phyloP scores from a whole-genome alignment of 1,140 invertebrate genomes.

The Amphibalanus amphitrite region DNA sequence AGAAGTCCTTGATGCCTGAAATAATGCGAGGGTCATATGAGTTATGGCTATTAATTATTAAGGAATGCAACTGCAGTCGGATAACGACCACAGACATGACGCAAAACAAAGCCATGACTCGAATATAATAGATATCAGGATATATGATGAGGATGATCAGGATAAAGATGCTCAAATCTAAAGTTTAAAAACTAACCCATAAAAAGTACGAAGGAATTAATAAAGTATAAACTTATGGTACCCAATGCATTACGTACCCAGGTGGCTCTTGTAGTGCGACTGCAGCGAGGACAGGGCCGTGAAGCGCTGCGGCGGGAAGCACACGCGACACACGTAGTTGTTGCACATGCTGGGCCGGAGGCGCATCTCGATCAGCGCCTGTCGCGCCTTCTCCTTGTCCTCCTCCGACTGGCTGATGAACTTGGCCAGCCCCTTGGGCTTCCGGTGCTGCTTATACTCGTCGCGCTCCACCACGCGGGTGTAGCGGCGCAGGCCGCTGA shows the following conservation, averaged over 20 bases:
- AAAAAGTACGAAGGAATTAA: too few species aligned
- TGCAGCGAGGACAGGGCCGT: conserved; percentile 44
- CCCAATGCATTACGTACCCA: conserved; percentile 23
- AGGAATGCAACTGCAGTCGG: too few species aligned
- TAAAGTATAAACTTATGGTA: neutral
- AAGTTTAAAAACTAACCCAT: too few species aligned
- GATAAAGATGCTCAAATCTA: too few species aligned
- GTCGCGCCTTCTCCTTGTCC: conserved; percentile 29
- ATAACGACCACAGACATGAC: too few species aligned
- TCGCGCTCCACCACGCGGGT: conserved; percentile 12
- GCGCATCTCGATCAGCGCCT: conserved; percentile 29
- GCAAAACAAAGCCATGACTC: too few species aligned
- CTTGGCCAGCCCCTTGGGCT: conserved; percentile 35
- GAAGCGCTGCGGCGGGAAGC: conserved; percentile 40
- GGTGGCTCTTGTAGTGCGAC: conserved; percentile 47
- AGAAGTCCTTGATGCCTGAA: conserved; percentile 43
- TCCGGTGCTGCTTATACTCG: conserved; percentile 19
- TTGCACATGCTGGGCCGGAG: conserved; percentile 19
- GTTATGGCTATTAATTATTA: too few species aligned
- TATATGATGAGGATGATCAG: too few species aligned
- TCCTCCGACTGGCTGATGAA: conserved; percentile 29
- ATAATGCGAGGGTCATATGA: too few species aligned
- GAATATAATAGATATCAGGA: too few species aligned
- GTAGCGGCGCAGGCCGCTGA: neutral
- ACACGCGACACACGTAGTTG: conserved; percentile 40